Evolutionary conservation across 1,140 invertebrate genomes (phyloP).

Genomic region (Aphaenogaster ashmeadi): DNA sequence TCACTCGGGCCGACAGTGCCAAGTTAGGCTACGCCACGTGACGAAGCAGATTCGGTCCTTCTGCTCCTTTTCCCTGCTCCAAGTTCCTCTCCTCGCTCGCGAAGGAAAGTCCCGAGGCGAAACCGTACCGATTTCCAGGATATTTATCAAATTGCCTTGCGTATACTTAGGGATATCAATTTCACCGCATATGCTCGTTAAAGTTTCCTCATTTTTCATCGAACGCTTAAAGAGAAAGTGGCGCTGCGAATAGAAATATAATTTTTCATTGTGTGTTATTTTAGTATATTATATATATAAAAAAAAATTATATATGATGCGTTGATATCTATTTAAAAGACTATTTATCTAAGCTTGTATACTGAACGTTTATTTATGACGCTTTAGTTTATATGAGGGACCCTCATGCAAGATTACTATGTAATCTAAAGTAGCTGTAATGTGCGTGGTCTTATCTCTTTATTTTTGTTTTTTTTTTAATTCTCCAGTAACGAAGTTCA

Average conservation of each 20-base stretch:
- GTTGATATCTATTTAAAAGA: not conserved
- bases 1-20: slow-evolving; percentile 81
- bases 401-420: not conserved
- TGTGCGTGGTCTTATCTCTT: not conserved
- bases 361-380: slow-evolving; percentile 15
- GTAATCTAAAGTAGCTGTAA: slow-evolving; percentile 14
- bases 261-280: not conserved
- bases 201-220: slow-evolving; percentile 13
- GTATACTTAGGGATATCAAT: slow-evolving; percentile 16
- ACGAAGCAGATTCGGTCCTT: slow-evolving; percentile 74
- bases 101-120: slow-evolving; percentile 39
- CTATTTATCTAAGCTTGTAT: not conserved
- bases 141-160: slow-evolving; percentile 25
- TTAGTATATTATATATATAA: not conserved
- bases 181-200: not conserved
- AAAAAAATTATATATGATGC: not conserved
- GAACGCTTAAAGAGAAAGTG: not conserved
- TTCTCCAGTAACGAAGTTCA: not conserved
- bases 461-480: not conserved
- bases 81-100: slow-evolving; percentile 24
- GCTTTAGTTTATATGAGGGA: not conserved
- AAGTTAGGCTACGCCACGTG: slow-evolving; percentile 79
- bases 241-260: not conserved
- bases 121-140: slow-evolving; percentile 28
- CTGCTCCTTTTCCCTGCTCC: slow-evolving; percentile 64